phyloP scores from a whole-genome alignment of 1,140 invertebrate species.

The Campoletis sonorensis region DNA sequence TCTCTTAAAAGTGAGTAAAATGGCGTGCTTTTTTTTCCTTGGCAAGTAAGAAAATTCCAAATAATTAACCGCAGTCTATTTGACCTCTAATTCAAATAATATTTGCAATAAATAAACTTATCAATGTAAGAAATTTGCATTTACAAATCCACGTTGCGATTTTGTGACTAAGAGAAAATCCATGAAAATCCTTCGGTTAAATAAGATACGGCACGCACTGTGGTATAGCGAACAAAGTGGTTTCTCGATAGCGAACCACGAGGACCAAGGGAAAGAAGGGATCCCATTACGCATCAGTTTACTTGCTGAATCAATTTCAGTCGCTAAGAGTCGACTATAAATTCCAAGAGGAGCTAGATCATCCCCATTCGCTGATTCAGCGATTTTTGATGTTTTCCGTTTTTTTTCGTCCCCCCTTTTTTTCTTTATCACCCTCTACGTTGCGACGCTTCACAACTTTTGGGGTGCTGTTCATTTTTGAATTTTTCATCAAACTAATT shows the following conservation, averaged over 20 bases:
- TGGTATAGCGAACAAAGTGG: background rate
- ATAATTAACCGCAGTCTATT: background rate
- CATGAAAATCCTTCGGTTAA: slow-evolving; percentile 50
- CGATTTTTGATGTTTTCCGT: slow-evolving; percentile 58
- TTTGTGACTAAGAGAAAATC: background rate
- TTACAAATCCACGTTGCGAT: background rate
- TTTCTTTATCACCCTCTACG: background rate
- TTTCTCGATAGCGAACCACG: slow-evolving; percentile 28
- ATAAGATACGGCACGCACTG: slow-evolving; percentile 42
- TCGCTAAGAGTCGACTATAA: slow-evolving; percentile 66
- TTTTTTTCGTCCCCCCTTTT: background rate
- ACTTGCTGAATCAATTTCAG: slow-evolving; percentile 66
- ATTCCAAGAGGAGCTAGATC: slow-evolving; percentile 59
- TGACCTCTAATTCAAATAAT: background rate
- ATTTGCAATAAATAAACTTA: background rate
- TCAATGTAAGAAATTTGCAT: background rate
- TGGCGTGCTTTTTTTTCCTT: no score
- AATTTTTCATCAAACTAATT: background rate
- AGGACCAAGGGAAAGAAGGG: slow-evolving; percentile 52
- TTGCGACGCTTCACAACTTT: background rate
- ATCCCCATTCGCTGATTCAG: slow-evolving; percentile 57
- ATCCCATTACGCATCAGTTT: slow-evolving; percentile 66
- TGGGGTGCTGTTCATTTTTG: background rate
- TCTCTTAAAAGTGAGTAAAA: background rate
- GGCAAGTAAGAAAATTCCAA: no score